phyloP scores from a whole-genome alignment of 2,888 invertebrate species.

The Zeuzera pyrina region DNA sequence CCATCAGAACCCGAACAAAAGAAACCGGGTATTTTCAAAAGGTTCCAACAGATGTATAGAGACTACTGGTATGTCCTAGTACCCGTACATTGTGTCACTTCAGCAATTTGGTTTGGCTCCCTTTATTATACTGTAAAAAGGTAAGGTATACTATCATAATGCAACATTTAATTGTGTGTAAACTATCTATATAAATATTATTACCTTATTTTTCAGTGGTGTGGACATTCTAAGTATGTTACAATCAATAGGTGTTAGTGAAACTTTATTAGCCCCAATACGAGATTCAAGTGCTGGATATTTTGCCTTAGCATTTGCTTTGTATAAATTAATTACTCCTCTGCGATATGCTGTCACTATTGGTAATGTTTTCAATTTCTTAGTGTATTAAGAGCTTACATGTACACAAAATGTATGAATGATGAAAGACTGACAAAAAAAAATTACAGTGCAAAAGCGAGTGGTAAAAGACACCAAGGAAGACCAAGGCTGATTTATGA shows the following conservation, averaged over 20 bases:
- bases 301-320: conserved; percentile 89
- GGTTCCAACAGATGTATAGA: conserved; percentile 92
- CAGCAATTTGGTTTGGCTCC: conserved; percentile 88
- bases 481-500: too few relatives aligned
- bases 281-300: conserved; percentile 88
- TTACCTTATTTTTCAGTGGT: conserved; percentile 79
- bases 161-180: conserved; percentile 1
- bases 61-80: conserved; percentile 97
- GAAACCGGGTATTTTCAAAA: conserved; percentile 80
- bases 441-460: too few relatives aligned
- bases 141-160: conserved; percentile 59
- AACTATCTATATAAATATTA: neutral
- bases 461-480: too few relatives aligned
- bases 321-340: conserved; percentile 95
- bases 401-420: too few relatives aligned
- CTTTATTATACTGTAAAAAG: conserved; percentile 91
- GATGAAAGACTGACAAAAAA: too few relatives aligned
- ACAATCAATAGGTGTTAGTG: conserved; percentile 84
- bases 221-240: conserved; percentile 88
- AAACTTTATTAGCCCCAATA: conserved; percentile 82
- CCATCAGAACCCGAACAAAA: conserved; percentile 24
- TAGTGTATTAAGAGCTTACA: too few relatives aligned
- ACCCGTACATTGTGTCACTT: conserved; percentile 93
- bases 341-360: conserved; percentile 93
- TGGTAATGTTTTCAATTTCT: too few relatives aligned